These are phyloP conservation scores for Acanthurus lineatus DNA, from an alignment of 2,797 vertebrate genomes.

Conservation along the genomic window DNA sequence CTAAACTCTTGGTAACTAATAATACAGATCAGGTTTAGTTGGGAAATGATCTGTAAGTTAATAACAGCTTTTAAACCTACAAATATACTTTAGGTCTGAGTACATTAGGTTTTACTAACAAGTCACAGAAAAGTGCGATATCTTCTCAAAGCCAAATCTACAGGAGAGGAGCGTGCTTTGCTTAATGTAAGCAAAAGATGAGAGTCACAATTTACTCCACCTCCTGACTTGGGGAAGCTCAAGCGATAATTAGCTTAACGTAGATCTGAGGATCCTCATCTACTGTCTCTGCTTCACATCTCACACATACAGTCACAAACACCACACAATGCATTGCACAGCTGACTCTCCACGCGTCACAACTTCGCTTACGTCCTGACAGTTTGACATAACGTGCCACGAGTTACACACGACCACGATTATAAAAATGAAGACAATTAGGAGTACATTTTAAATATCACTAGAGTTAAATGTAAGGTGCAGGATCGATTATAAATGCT, in stretches of 20 bases:
- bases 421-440: constrained; percentile 73
- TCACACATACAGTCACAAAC: constrained; percentile 36
- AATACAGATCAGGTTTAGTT: constrained; percentile 43
- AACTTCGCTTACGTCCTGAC: constrained; percentile 51
- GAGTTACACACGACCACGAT: constrained; percentile 67
- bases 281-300: constrained; percentile 45
- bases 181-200: constrained; percentile 83
- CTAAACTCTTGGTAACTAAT: constrained; percentile 42
- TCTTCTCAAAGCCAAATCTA: constrained; percentile 61
- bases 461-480: constrained; percentile 85
- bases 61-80: constrained; percentile 56
- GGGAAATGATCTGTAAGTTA: constrained; percentile 49
- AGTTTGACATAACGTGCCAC: constrained; percentile 69
- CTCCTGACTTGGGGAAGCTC: constrained; percentile 62
- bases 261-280: constrained; percentile 41
- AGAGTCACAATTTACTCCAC: constrained; percentile 40
- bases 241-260: constrained; percentile 50
- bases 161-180: constrained; percentile 63
- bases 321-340: constrained; percentile 65
- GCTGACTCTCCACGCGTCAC: constrained; percentile 29
- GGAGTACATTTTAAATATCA: constrained; percentile 81
- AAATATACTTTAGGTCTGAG: constrained; percentile 60
- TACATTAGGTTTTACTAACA: constrained; percentile 61
- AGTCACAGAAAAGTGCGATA: constrained; percentile 78
- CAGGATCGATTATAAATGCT: constrained; percentile 84